phyloP scores from a whole-genome alignment of 2,888 invertebrate species.

The Suillia variegata region DNA sequence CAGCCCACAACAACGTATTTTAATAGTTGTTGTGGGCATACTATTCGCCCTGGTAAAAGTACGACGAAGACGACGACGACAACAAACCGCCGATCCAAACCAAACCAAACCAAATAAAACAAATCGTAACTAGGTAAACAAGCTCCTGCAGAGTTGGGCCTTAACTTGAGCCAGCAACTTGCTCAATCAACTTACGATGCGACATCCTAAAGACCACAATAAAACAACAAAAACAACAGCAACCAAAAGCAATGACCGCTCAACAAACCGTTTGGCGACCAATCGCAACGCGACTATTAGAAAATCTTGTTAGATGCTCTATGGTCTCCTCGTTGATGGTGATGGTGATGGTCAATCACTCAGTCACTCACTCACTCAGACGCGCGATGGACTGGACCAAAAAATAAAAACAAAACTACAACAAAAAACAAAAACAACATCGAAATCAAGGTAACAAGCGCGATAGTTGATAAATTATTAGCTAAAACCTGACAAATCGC shows the following conservation, averaged over 20 bases:
- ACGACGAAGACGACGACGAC: too few relatives aligned
- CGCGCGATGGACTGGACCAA: neutral
- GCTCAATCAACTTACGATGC: neutral
- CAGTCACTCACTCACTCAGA: neutral
- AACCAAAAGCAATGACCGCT: neutral
- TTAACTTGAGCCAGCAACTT: neutral
- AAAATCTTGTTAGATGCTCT: too few relatives aligned
- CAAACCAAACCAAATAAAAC: neutral
- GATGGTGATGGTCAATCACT: conserved; percentile 21
- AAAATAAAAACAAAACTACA: neutral
- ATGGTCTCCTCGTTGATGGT: conserved; percentile 13
- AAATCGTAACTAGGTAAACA: conserved; percentile 6
- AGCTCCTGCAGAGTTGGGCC: neutral
- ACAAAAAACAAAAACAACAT: neutral
- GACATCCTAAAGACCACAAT: neutral
- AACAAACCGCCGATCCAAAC: too few relatives aligned
- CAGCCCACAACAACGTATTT: too few relatives aligned
- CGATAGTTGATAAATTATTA: conserved; percentile 44
- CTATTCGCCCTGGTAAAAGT: too few relatives aligned
- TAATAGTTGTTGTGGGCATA: too few relatives aligned
- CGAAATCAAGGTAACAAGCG: conserved; percentile 12
- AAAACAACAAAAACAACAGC: neutral
- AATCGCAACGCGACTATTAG: too few relatives aligned
- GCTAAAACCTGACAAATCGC: conserved; percentile 57
- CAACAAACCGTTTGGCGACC: neutral